A percentile compares a stretch with the other conserved stretches of the same genome.
These are phyloP conservation scores for Cylas formicarius DNA, from an alignment of 1,140 invertebrate genomes.

Conservation along the genomic window DNA sequence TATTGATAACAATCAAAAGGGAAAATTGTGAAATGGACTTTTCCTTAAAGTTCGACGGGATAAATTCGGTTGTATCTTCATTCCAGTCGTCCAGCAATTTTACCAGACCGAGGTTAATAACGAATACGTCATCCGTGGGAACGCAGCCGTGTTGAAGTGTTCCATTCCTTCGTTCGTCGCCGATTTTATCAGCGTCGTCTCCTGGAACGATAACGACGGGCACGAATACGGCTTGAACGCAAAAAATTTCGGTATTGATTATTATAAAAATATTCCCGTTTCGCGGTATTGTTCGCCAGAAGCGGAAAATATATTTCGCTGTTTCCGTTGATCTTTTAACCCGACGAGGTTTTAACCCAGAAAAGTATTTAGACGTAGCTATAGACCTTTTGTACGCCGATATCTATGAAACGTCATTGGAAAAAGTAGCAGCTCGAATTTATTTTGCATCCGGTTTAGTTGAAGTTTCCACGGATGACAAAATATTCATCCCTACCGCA, in stretches of 20 bases:
- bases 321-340: too few species aligned
- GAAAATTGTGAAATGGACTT: too few species aligned
- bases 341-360: too few species aligned
- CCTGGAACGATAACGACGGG: slow-evolving; percentile 77
- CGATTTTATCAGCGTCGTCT: slow-evolving; percentile 80
- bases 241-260: slow-evolving; percentile 54
- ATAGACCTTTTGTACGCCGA: too few species aligned
- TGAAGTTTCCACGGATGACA: slow-evolving; percentile 14
- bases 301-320: too few species aligned
- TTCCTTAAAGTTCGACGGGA: too few species aligned
- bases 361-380: too few species aligned
- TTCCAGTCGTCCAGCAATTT: slow-evolving; percentile 77
- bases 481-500: neutral
- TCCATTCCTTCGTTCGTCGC: slow-evolving; percentile 87
- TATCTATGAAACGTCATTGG: too few species aligned
- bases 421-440: too few species aligned
- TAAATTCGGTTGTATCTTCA: too few species aligned
- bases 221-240: slow-evolving; percentile 57
- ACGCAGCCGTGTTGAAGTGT: slow-evolving; percentile 89
- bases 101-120: slow-evolving; percentile 89
- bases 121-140: slow-evolving; percentile 87
- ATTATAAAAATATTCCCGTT: neutral
- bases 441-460: neutral
- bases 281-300: too few species aligned
- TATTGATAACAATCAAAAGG: too few species aligned